phyloP scores from a whole-genome alignment of 2,888 invertebrate species.

The Ernsta delagoae region DNA sequence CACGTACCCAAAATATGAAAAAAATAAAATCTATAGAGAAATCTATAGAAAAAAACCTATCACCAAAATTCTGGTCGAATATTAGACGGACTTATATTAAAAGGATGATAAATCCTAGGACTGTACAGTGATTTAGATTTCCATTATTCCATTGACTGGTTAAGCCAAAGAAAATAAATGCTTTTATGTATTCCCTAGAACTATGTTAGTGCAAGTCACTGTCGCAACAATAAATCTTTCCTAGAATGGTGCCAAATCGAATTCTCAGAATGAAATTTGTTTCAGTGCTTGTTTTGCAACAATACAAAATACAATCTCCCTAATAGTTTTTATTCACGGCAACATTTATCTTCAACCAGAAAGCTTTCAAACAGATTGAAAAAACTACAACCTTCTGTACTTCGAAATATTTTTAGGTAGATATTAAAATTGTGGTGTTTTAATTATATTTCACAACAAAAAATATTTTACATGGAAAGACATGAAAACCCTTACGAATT shows the following conservation, averaged over 20 bases:
- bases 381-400: background rate
- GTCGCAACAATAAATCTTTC: slow-evolving; percentile 31
- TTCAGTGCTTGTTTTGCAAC: slow-evolving; percentile 33
- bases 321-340: slow-evolving; percentile 28
- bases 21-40: no score
- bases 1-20: no score
- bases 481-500: background rate
- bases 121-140: slow-evolving; percentile 38
- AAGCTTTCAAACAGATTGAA: slow-evolving; percentile 7
- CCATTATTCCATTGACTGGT: slow-evolving; percentile 38
- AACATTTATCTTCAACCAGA: slow-evolving; percentile 12
- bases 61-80: no score
- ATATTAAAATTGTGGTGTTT: background rate
- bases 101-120: slow-evolving; percentile 33
- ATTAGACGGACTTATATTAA: no score
- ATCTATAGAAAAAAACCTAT: no score
- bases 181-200: slow-evolving; percentile 29
- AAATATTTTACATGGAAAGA: no score
- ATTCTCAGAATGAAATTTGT: slow-evolving; percentile 36
- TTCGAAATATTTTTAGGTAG: background rate
- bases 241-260: slow-evolving; percentile 35
- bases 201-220: slow-evolving; percentile 35
- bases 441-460: background rate
- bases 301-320: slow-evolving; percentile 33
- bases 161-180: slow-evolving; percentile 31